Percentiles rank a stretch among this genome's conserved stretches.
phyloP scores from a whole-genome alignment of 2,113 vertebrate species.

The Serranochromis macrocephalus region DNA sequence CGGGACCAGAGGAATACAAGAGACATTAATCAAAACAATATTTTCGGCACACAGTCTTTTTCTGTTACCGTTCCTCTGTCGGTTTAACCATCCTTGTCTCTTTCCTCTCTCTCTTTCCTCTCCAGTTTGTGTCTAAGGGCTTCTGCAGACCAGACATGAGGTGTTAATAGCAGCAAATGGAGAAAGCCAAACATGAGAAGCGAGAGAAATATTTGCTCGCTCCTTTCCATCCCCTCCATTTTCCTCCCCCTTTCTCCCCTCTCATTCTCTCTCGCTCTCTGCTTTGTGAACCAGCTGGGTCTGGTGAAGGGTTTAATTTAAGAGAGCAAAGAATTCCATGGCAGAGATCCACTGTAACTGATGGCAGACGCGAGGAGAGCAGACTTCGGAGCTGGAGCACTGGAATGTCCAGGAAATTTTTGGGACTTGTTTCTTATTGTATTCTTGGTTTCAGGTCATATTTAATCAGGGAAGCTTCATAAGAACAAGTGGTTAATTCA shows the following conservation, averaged over 20 bases:
- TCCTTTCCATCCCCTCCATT: conserved; percentile 18
- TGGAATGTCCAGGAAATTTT: conserved; percentile 46
- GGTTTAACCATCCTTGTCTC: not conserved
- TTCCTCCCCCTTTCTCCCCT: not conserved
- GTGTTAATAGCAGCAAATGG: conserved; percentile 44
- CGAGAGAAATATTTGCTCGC: conserved; percentile 22
- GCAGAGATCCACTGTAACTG: conserved; percentile 57
- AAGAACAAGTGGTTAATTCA: conserved; percentile 1
- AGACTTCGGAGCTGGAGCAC: conserved; percentile 23
- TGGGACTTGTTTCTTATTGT: conserved; percentile 18
- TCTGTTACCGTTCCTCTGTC: not conserved
- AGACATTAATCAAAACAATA: conserved; percentile 58
- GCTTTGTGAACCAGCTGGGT: conserved; percentile 53
- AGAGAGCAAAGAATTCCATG: conserved; percentile 67
- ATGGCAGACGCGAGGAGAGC: conserved; percentile 43
- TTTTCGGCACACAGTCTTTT: not conserved
- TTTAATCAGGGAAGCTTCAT: not conserved
- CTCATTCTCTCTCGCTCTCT: not conserved
- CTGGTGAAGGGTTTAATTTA: conserved; percentile 68
- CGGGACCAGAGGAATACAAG: conserved; percentile 38
- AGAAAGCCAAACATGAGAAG: conserved; percentile 47
- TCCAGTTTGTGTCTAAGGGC: not conserved
- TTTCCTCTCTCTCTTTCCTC: not conserved
- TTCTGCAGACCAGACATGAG: conserved; percentile 24
- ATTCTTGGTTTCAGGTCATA: conserved; percentile 4